Evolutionary conservation across 2,888 invertebrate genomes (phyloP), one percentile per base, ranked within the genome.

Genomic region (Dasypolia templi): DNA sequence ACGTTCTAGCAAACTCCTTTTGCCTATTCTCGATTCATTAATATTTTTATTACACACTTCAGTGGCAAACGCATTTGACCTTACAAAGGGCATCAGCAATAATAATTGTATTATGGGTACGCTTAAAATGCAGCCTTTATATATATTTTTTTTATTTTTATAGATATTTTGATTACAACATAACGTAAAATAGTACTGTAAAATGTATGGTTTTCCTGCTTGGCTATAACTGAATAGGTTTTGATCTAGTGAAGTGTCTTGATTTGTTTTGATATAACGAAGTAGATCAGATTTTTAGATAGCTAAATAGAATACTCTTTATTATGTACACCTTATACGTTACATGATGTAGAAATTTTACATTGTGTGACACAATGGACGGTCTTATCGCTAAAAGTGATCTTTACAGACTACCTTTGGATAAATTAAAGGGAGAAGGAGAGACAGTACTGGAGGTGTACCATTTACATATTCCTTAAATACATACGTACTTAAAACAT

Each of bases 81-180:
- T 82, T 82, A 62, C 19, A 42, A 81, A 81, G 56, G 56, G 66
- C 55, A 75, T 55, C 26, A 14, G 19, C 53, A 67, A n/a, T 83
- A 69, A 62, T 63, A 63, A 69, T 58, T 7, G 32, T 65, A 65
- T 53, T 44, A 55, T 74, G 17, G 39, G 44, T 58, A 49, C 32
- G 14, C 49, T 51, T 67, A 42, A 69, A 81, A 74, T 69, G 58
- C 53, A 69, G 58, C 32, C 58, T 66, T 53, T 51, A 39, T 69
- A 55, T 51, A n/a, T n/a, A n/a, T n/a, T n/a, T 63, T 32, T 44
- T 65, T 84, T 84, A 75, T 84, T 69, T 70, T 72, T 80, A n/a
- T 58, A 35, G 3, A 44, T 58, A 71, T 56, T 71, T 56, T 26
- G 22, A 26, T 75, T 44, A 56, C 26, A 44, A 51, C 29, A 51